Conservation (phyloP, 2,113 vertebrate species). For the Labeo catla region DNA sequence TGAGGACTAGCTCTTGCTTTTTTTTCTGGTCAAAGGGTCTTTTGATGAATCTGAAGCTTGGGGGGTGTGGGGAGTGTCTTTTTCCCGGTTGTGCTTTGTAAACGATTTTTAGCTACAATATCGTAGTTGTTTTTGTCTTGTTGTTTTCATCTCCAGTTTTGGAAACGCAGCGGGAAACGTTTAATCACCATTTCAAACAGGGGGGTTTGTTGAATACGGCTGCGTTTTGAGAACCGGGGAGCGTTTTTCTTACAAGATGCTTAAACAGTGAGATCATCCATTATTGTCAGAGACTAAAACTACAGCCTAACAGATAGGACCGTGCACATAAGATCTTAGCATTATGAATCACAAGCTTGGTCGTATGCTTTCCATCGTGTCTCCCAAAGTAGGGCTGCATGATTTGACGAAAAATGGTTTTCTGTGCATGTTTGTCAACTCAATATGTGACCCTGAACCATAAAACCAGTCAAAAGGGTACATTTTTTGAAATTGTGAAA, state of each 20-base stretch:
- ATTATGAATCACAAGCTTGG: neutral
- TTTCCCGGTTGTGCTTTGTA: conserved; percentile 53
- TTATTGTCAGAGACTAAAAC: conserved; percentile 53
- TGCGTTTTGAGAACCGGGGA: conserved; percentile 72
- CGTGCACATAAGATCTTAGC: neutral
- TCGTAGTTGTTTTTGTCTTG: conserved; percentile 49
- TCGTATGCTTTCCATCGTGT: neutral
- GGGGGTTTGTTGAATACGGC: conserved; percentile 55
- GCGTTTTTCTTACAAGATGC: conserved; percentile 62
- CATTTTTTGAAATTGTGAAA: too few species aligned
- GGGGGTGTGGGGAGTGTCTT: conserved; percentile 11
- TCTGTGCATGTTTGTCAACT: neutral
- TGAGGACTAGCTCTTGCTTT: conserved; percentile 29
- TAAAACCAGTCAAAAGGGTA: too few species aligned
- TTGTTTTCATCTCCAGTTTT: conserved; percentile 41
- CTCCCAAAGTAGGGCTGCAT: neutral
- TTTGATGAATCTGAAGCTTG: conserved; percentile 39
- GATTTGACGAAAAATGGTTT: neutral
- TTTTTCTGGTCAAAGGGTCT: conserved; percentile 42
- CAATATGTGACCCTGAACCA: neutral
- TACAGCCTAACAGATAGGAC: conserved; percentile 32
- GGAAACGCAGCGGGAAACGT: conserved; percentile 24
- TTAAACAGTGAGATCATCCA: conserved; percentile 70
- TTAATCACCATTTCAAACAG: conserved; percentile 28
- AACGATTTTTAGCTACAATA: conserved; percentile 47